A percentile compares a stretch with the other conserved stretches of the same genome.
These are phyloP conservation scores for Amiota mariae DNA, from an alignment of 2,888 invertebrate genomes.

Conservation along the genomic window DNA sequence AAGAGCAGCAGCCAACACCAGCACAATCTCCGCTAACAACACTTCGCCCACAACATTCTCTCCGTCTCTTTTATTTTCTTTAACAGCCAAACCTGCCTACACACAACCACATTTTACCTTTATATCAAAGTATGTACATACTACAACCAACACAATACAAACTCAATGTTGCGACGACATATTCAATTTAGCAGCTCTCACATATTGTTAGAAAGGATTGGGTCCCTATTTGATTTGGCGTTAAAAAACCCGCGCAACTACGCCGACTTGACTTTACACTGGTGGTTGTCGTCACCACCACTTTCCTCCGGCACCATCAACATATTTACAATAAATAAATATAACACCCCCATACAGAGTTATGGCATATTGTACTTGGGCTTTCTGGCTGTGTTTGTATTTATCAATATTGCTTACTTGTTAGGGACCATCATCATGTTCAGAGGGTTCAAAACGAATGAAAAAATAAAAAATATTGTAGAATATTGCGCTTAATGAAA, in stretches of 20 bases:
- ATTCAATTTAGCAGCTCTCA: constrained; percentile 21
- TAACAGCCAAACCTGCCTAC: constrained; percentile 1
- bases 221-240: background rate
- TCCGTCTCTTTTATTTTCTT: no score
- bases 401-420: no score
- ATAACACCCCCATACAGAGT: no score
- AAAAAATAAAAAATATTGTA: no score
- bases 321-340: no score
- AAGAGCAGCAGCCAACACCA: constrained; percentile 44
- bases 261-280: no score
- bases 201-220: constrained; percentile 13
- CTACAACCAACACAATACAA: background rate
- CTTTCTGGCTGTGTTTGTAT: no score
- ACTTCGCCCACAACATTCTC: background rate
- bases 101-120: background rate
- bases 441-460: no score
- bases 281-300: no score
- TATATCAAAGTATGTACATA: background rate
- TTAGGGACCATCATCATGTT: no score
- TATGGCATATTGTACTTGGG: no score
- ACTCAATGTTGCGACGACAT: background rate
- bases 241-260: background rate
- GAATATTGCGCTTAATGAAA: constrained; percentile 57
- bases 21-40: background rate
- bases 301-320: no score